Conservation (phyloP, 92 coral and sea anemone species). For the Porites rus region DNA sequence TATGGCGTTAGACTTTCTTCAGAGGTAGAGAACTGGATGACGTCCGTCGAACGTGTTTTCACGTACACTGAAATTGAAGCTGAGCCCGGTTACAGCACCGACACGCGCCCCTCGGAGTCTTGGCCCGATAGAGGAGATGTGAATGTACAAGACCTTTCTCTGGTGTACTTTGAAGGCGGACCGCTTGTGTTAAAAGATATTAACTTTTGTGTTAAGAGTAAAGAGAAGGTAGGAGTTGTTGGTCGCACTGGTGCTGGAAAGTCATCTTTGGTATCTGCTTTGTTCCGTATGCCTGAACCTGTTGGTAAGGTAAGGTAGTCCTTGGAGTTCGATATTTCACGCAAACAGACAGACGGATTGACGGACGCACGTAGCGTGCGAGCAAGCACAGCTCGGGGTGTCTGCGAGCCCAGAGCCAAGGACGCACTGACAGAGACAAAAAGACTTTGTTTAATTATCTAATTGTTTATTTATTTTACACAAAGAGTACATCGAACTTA, state of each 20-base stretch:
- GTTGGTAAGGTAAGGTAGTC: constrained; percentile 14
- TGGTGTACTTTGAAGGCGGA: constrained; percentile 19
- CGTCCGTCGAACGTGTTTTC: constrained; percentile 37
- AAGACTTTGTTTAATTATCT: too few species aligned
- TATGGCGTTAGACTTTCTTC: constrained; percentile 7
- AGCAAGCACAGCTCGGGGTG: too few species aligned
- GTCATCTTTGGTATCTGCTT: constrained; percentile 28
- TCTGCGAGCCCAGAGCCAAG: too few species aligned
- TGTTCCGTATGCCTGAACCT: constrained; percentile 41
- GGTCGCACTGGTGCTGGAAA: constrained; percentile 38
- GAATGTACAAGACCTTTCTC: constrained; percentile 1
- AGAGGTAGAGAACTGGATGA: constrained; percentile 42
- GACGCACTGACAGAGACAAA: too few species aligned
- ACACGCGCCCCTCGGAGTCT: neutral
- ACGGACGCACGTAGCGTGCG: too few species aligned
- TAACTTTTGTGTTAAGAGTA: neutral
- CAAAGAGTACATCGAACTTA: too few species aligned
- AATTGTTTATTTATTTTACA: too few species aligned
- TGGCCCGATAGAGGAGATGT: constrained; percentile 5
- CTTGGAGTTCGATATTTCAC: too few species aligned
- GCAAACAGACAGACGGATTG: too few species aligned
- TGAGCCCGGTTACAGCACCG: constrained; percentile 31
- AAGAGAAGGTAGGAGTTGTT: constrained; percentile 15
- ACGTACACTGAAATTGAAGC: neutral
- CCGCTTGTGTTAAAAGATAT: constrained; percentile 1